phyloP scores from a whole-genome alignment of 2,113 vertebrate species.

The Perccottus glenii region DNA sequence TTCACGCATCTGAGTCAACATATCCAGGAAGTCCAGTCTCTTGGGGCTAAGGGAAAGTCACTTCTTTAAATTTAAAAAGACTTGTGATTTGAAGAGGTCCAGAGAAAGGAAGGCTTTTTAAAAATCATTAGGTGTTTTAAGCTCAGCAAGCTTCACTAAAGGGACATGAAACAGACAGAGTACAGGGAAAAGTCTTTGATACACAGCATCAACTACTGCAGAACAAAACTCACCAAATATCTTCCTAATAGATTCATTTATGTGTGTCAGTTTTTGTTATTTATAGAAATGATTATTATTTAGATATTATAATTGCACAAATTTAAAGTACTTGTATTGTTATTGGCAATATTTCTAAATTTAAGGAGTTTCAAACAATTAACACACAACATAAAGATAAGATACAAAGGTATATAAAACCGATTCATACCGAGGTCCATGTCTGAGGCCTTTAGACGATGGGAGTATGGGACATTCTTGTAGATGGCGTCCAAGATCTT shows the following conservation, averaged over 20 bases:
- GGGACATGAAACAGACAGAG: not conserved
- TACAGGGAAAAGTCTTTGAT: constrained; percentile 22
- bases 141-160: constrained; percentile 17
- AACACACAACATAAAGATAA: no score
- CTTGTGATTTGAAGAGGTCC: constrained; percentile 22
- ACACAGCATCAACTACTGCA: not conserved
- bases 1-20: constrained; percentile 49
- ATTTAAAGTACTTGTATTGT: no score
- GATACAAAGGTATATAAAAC: not conserved
- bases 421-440: constrained; percentile 91
- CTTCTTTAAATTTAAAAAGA: constrained; percentile 32
- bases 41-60: constrained; percentile 29
- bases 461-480: constrained; percentile 96
- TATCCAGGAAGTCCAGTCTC: constrained; percentile 48
- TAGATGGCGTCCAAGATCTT: constrained; percentile 98
- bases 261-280: no score
- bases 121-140: constrained; percentile 45
- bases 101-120: constrained; percentile 12
- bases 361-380: no score
- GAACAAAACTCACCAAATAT: no score
- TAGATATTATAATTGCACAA: no score
- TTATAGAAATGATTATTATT: no score
- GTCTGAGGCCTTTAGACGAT: constrained; percentile 93
- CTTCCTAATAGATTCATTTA: no score
- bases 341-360: no score